These are phyloP conservation scores for Spongia lamella DNA, from an alignment of 37 sponge, comb jelly and placozoan genomes.

Conservation along the genomic window DNA sequence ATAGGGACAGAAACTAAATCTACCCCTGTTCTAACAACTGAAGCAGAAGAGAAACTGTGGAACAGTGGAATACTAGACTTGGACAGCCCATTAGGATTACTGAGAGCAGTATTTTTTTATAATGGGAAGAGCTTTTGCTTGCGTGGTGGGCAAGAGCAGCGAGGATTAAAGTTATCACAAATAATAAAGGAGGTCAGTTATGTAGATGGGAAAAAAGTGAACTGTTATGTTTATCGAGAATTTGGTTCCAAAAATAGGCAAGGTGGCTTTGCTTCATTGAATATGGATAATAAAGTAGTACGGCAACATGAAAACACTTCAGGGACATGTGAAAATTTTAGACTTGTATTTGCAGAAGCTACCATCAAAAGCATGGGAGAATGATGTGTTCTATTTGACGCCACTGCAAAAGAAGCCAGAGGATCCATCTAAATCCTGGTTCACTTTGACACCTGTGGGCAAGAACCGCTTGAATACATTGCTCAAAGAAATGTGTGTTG, in stretches of 20 bases:
- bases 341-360: constrained; percentile 35
- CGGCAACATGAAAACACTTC: constrained; percentile 8
- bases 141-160: constrained; percentile 40
- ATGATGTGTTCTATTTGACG: constrained; percentile 18
- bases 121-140: constrained; percentile 53
- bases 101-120: constrained; percentile 49
- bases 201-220: not conserved
- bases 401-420: not conserved
- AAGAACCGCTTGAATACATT: constrained; percentile 20
- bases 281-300: constrained; percentile 26
- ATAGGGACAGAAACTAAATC: constrained; percentile 7
- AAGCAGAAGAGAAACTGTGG: constrained; percentile 31
- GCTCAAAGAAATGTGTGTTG: constrained; percentile 29
- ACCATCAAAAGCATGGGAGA: constrained; percentile 15
- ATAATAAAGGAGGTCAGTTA: not conserved
- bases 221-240: constrained; percentile 43
- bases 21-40: constrained; percentile 6
- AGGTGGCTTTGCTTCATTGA: constrained; percentile 31
- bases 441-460: constrained; percentile 25
- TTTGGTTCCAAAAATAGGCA: constrained; percentile 42
- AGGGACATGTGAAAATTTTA: constrained; percentile 21
- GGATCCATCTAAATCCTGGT: constrained; percentile 10
- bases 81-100: constrained; percentile 27
- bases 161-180: constrained; percentile 30
- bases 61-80: constrained; percentile 3